Conservation (phyloP, 2,797 vertebrate genomes). For the Gymnothorax javanicus region DNA sequence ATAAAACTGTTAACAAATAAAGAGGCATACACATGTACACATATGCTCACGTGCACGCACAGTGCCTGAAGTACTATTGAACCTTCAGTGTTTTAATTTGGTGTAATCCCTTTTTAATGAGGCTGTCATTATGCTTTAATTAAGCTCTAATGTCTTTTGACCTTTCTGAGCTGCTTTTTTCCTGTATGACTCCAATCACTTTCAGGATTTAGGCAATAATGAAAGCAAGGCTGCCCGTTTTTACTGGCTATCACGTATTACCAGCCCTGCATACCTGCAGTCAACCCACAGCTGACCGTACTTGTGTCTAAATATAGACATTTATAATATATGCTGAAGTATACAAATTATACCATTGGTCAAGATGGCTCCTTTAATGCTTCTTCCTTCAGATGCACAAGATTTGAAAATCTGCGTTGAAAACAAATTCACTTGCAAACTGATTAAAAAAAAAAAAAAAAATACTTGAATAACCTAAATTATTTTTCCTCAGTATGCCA, state of each 20-base stretch:
- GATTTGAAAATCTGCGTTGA: no score
- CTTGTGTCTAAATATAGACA: no score
- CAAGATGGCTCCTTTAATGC: no score
- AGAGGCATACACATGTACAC: neutral
- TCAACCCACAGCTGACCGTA: neutral
- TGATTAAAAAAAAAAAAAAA: no score
- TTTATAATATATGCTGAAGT: no score
- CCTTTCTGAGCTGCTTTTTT: neutral
- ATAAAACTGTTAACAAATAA: neutral
- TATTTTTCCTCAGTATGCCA: no score
- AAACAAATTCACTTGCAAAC: no score
- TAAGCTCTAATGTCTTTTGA: neutral
- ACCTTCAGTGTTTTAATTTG: neutral
- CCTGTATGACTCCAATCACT: neutral
- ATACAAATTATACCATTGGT: no score
- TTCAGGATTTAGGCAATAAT: neutral
- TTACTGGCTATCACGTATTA: neutral
- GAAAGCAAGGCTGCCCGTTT: neutral
- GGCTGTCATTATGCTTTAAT: neutral
- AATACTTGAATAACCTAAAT: no score
- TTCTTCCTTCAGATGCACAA: no score
- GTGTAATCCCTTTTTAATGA: slow-evolving; percentile 12
- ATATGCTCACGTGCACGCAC: neutral
- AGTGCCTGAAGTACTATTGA: neutral
- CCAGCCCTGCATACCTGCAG: neutral